Evolutionary conservation across 2,797 vertebrate species (phyloP).

Genomic region (Alfaro cultratus): DNA sequence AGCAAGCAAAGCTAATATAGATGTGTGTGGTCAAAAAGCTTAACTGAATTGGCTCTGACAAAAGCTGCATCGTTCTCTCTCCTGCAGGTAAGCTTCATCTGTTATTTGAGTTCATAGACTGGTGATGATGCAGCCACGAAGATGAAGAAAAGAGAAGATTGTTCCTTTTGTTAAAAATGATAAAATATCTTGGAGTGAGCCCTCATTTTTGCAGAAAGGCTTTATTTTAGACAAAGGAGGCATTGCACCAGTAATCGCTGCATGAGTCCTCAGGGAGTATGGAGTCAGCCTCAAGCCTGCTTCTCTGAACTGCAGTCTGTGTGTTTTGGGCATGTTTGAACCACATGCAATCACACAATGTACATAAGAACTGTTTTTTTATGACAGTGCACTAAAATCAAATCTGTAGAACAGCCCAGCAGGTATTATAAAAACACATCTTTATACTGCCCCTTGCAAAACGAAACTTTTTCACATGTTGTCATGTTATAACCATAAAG

Average conservation of each 20-base stretch:
- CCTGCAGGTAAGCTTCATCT: conserved; percentile 74
- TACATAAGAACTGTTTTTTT: conserved; percentile 30
- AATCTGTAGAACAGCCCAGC: conserved; percentile 26
- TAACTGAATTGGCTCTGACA: conserved; percentile 46
- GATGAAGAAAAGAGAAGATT: conserved; percentile 32
- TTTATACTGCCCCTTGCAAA: not conserved
- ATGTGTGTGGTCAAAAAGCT: conserved; percentile 38
- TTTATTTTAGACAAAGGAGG: conserved; percentile 45
- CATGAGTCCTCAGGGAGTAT: conserved; percentile 38
- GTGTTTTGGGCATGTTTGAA: conserved; percentile 37
- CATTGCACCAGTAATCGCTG: conserved; percentile 29
- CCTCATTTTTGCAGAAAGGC: not conserved
- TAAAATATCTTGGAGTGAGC: conserved; percentile 16
- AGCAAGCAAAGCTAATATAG: conserved; percentile 32
- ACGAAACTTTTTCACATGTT: not conserved
- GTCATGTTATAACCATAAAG: not conserved
- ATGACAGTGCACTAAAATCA: conserved; percentile 26
- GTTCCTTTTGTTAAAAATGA: conserved; percentile 31
- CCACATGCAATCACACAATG: conserved; percentile 13
- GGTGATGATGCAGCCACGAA: conserved; percentile 21
- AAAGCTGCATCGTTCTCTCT: conserved; percentile 49
- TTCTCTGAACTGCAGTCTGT: conserved; percentile 39
- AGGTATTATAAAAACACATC: not conserved
- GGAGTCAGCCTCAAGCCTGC: conserved; percentile 16
- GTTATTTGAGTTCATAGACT: conserved; percentile 38